phyloP scores from a whole-genome alignment of 2,888 invertebrate genomes.

The Sericinus montela region DNA sequence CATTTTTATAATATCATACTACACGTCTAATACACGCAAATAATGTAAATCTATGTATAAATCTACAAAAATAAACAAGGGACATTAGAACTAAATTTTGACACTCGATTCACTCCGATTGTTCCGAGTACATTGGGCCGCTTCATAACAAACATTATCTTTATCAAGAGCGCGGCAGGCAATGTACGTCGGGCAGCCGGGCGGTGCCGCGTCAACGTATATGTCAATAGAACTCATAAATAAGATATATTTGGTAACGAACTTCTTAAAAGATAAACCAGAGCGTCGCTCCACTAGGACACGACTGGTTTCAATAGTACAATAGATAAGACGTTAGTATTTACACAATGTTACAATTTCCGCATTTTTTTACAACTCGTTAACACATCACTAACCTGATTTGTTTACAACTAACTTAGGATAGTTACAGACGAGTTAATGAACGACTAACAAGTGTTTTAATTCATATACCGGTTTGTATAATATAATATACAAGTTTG shows the following conservation, averaged over 20 bases:
- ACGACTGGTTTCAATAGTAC: conserved; percentile 37
- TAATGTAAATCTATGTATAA: conserved; percentile 34
- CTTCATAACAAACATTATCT: background rate
- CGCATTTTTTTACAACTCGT: conserved; percentile 36
- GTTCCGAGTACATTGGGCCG: conserved; percentile 24
- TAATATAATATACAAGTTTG: no score
- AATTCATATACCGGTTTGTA: no score
- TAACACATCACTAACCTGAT: conserved; percentile 61
- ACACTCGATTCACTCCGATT: conserved; percentile 16
- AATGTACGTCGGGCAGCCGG: conserved; percentile 1
- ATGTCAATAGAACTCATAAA: conserved; percentile 52
- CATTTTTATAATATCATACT: conserved; percentile 25
- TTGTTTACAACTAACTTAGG: conserved; percentile 50
- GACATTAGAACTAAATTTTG: conserved; percentile 24
- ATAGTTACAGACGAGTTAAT: conserved; percentile 26
- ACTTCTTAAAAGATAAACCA: conserved; percentile 58
- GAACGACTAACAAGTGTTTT: conserved; percentile 4
- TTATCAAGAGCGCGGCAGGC: background rate
- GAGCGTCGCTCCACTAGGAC: conserved; percentile 36
- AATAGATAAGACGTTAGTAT: conserved; percentile 49
- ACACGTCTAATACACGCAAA: conserved; percentile 37
- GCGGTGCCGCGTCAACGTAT: conserved; percentile 26
- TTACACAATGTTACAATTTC: conserved; percentile 47
- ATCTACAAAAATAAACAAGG: conserved; percentile 45
- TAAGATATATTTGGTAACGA: conserved; percentile 78